These are phyloP conservation scores for Mycteria americana DNA, from an alignment of 2,797 vertebrate species.

Conservation along the genomic window DNA sequence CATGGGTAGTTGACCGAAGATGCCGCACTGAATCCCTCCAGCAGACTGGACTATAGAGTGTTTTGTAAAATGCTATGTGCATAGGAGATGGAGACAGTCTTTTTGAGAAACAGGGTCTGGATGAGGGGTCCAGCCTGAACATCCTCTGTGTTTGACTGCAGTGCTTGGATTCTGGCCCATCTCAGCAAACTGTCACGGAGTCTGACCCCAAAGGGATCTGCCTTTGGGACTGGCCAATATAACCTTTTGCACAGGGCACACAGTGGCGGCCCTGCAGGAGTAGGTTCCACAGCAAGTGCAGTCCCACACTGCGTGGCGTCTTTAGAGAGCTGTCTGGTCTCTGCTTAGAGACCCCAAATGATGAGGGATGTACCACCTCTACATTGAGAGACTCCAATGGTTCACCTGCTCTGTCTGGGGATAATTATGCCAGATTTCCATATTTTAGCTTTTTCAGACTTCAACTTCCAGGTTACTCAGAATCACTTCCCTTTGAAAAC, in stretches of 20 bases:
- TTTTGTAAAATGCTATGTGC: not conserved
- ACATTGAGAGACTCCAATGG: not conserved
- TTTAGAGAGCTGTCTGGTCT: not conserved
- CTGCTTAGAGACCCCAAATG: not conserved
- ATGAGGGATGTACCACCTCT: not conserved
- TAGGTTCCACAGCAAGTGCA: not conserved
- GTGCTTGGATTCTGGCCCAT: not conserved
- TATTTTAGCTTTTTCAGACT: not conserved
- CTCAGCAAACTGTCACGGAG: accelerated
- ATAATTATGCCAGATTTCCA: not conserved
- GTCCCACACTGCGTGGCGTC: accelerated
- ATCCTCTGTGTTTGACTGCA: not conserved
- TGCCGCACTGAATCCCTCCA: not conserved
- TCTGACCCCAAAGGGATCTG: not conserved
- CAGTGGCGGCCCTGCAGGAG: not conserved
- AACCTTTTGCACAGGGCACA: not conserved
- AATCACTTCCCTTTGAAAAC: not conserved
- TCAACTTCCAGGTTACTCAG: not conserved
- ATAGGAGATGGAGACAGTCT: not conserved
- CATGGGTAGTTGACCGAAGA: not conserved
- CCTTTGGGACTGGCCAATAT: not conserved
- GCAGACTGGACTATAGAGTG: not conserved
- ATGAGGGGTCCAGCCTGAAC: not conserved
- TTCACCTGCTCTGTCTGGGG: not conserved
- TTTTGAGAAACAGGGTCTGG: not conserved